phyloP scores from a whole-genome alignment of 2,888 invertebrate species.

The Macaria notata region DNA sequence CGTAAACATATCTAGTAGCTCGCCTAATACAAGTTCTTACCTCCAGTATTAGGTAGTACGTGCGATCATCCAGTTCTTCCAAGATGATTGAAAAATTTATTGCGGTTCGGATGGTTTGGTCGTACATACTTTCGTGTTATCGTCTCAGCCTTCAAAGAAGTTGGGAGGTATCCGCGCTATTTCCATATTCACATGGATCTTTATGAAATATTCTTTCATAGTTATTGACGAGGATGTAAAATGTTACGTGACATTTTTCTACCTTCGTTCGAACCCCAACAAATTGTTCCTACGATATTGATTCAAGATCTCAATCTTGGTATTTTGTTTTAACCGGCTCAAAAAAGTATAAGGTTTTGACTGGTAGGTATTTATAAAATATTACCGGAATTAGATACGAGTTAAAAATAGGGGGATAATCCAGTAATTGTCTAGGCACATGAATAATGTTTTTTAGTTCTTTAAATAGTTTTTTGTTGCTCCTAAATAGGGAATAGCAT shows the following conservation, averaged over 20 bases:
- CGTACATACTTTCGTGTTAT: conserved; percentile 37
- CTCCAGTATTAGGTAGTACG: conserved; percentile 4
- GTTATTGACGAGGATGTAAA: conserved; percentile 13
- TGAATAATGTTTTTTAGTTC: too few relatives aligned
- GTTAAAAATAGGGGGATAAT: too few relatives aligned
- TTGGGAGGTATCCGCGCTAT: conserved; percentile 28
- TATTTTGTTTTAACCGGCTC: too few relatives aligned
- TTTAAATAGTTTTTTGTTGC: too few relatives aligned
- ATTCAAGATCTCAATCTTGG: too few relatives aligned
- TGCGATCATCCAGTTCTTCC: conserved; percentile 31
- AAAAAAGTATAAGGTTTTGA: too few relatives aligned
- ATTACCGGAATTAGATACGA: too few relatives aligned
- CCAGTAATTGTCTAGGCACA: too few relatives aligned
- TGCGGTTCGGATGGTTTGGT: conserved; percentile 39
- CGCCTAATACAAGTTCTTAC: not conserved
- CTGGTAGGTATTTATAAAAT: too few relatives aligned
- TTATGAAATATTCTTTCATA: conserved; percentile 20
- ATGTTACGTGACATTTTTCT: conserved; percentile 4
- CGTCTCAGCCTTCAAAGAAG: conserved; percentile 31
- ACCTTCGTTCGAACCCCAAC: not conserved
- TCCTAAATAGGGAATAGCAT: too few relatives aligned
- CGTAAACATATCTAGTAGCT: conserved; percentile 2
- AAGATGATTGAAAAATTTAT: conserved; percentile 48
- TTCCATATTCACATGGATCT: conserved; percentile 19
- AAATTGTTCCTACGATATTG: too few relatives aligned